Base-by-base conservation (phyloP, 2,888 invertebrate genomes). In the Phaonia tiefii region DNA sequence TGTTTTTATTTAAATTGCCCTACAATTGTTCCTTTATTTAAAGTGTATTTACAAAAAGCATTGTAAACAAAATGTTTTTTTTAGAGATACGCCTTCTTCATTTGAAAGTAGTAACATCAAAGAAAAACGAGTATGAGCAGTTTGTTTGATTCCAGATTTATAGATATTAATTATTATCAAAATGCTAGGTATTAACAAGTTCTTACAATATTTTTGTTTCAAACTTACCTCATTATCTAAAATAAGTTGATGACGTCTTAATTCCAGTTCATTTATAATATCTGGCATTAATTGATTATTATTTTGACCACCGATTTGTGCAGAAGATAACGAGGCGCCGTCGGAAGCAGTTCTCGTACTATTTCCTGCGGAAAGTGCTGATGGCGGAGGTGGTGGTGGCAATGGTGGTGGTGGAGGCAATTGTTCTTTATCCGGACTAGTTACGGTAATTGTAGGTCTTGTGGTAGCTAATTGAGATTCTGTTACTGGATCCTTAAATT, bases 221-320 rank as follows among this genome's bases (percentile, higher is more conserved):
- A 17, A 15, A 65, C 80, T 88, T 89, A 93, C 93, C 92, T 94
- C 93, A 88, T 93, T 92, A 87, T 94, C 94, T 51, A 93, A 93
- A 86, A 93, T 92, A 66, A 94, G 89, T 88, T 94, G 93, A 86
- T 94, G 93, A 79, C 93, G 91, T 60, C 94, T 91, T 82, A 93
- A 91, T 88, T 94, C 93, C 17, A 93, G 93, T 89, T 94, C 93
- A 84, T 89, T 91, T 58, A 91, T 91, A 77, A 91, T 89, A 75
- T 88, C 88, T 2, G 89, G 88, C 87, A 88, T 88, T 13, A 87
- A 75, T 54, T 83, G 78, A 71, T 22, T 80, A 26, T 15, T 74
- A 39, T 22, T 78, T 49, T 25, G 76, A 26, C 58, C 83, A 46
- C 25, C 26, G 65, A 17, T 44, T 63, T 31, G 10, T 15, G 56